These are phyloP conservation scores for Amphiprion clarkii DNA, from an alignment of 2,797 vertebrate genomes.

Conservation along the genomic window DNA sequence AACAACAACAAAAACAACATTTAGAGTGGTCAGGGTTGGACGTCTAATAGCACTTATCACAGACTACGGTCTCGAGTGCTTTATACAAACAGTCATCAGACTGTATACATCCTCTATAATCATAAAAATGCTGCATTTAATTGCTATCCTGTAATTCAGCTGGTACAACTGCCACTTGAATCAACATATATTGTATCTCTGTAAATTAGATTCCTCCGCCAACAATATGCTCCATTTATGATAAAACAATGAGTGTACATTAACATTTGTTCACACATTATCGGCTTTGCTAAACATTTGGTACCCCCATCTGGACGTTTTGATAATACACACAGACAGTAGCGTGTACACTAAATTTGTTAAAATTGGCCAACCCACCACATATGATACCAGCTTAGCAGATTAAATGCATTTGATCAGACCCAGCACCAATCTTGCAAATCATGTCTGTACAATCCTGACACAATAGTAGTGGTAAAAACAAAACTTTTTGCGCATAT, in stretches of 20 bases:
- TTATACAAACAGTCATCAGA: background rate
- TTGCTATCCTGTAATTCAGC: background rate
- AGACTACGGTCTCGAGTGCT: background rate
- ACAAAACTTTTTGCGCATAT: background rate
- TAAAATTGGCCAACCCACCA: slow-evolving; percentile 28
- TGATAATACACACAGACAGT: slow-evolving; percentile 26
- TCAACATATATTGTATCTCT: slow-evolving; percentile 7
- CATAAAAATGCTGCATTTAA: background rate
- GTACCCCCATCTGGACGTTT: slow-evolving; percentile 50
- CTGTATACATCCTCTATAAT: background rate
- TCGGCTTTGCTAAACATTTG: slow-evolving; percentile 57
- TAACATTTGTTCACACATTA: slow-evolving; percentile 24
- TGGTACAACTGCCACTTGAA: background rate
- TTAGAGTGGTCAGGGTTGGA: too few relatives aligned
- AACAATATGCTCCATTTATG: slow-evolving; percentile 28
- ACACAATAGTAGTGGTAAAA: background rate
- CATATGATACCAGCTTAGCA: slow-evolving; percentile 23
- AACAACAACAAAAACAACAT: too few relatives aligned
- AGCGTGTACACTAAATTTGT: slow-evolving; percentile 10
- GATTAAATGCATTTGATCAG: slow-evolving; percentile 15
- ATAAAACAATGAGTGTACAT: slow-evolving; percentile 30
- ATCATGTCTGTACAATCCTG: background rate
- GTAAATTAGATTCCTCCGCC: background rate
- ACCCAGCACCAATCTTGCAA: background rate
- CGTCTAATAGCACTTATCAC: too few relatives aligned